Base-by-base conservation (phyloP, 35 echinoderm and acorn worm genomes). In the Ptychodera flava region DNA sequence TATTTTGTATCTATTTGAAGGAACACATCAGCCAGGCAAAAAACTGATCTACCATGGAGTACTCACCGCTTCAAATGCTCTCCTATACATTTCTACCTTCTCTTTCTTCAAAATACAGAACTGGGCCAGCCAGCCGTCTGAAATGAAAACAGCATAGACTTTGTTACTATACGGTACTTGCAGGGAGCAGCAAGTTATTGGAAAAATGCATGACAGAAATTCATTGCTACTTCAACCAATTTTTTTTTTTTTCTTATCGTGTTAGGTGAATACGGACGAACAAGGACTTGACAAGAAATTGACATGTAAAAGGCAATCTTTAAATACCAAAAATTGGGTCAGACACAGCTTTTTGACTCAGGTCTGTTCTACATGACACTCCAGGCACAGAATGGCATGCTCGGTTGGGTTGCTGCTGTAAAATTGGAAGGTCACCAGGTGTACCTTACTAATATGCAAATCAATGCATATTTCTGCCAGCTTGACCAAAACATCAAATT, bases 51-150 rank as follows among this genome's bases (percentile, higher is more conserved):
- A n/a, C n/a, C n/a, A n/a, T n/a, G n/a, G n/a, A n/a, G 36, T 77
- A 87, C 89, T 88, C 33, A 97, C 94, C 32, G 89, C 86, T 81
- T 89, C 84, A 88, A 97, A 97, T n/a, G 90, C 87, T 78, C 89
- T 53, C 76, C 79, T 80, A 85, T 97, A 97, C 89, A 93, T 92
- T 76, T 89, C 87, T 36, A 88, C 77, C 32, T 97, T 94, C 77
- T 94, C 92, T 15, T 89, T 85, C 87, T 97, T 97, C 1, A 97
- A 53, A 32, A 97, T 97, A 38, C 93, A 97, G 35, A 94, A 97
- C 79, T 97, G 95, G 29, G 95, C 92, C 16, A 97, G 35, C 95
- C 95, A 97, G 27, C 95, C 95, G 53, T 91, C 95, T 97, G 76
- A 0, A 89, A 92, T 31, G 37, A 82, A 91, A 81, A 88, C n/a